phyloP scores from a whole-genome alignment of 2,113 vertebrate genomes.

The Siniperca knerii region DNA sequence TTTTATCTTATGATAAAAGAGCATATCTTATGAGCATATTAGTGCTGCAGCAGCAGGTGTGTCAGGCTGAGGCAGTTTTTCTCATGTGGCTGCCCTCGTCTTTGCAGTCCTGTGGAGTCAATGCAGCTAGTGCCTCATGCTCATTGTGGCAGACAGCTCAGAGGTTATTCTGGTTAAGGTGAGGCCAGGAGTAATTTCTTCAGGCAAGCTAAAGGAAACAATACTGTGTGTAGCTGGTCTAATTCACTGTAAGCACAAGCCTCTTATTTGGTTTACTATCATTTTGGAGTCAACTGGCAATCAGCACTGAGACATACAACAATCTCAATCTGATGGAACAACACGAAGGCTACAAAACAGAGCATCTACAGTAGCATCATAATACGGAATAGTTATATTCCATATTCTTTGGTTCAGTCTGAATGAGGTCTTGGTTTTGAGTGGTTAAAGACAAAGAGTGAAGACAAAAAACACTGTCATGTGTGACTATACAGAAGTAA shows the following conservation, averaged over 20 bases:
- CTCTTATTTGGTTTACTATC: background rate
- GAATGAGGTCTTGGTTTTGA: background rate
- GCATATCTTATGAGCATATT: too few species aligned
- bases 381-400: too few species aligned
- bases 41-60: constrained; percentile 47
- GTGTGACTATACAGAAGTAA: too few species aligned
- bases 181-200: background rate
- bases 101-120: constrained; percentile 30
- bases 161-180: constrained; percentile 7
- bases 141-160: constrained; percentile 35
- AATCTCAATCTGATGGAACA: background rate
- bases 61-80: constrained; percentile 32
- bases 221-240: background rate
- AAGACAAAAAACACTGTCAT: too few species aligned
- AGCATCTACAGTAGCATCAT: too few species aligned
- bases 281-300: background rate
- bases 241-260: background rate
- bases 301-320: background rate
- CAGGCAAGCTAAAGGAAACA: background rate
- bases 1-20: constrained; percentile 8
- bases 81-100: constrained; percentile 50
- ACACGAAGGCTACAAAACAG: background rate
- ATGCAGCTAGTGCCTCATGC: constrained; percentile 11
- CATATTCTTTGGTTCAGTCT: background rate
- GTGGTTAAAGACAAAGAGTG: background rate